Base-by-base conservation (phyloP, 2,888 invertebrate species). In the Thalpophila matura region DNA sequence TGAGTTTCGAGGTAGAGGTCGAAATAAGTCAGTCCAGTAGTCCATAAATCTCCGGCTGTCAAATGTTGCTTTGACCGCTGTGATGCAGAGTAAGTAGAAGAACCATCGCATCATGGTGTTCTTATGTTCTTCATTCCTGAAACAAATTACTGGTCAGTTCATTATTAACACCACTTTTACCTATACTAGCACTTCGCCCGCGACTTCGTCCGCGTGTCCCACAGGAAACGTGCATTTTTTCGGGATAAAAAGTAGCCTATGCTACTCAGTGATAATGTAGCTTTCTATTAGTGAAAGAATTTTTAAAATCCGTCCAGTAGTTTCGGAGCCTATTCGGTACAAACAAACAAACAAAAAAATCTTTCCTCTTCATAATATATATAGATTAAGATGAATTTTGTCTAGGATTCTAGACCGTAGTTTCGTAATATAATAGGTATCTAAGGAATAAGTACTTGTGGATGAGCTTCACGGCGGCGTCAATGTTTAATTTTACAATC, bases 11-110 rank as follows among this genome's bases (percentile, higher is more conserved):
- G 94, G 93, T 7, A 89, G 57, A 1, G 93, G 91, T 26, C 94
- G 90, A 66, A 94, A 93, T 69, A 92, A 61, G 65, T 94, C 89
- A 4, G 94, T 94, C 93, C 94, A 93, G 56, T 88, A 85, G 74
- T 95, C 94, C 49, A 93, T 85, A 57, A 93, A 76, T 35, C 73
- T 82, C 27, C 79, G 81, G 31, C 81, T 74, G 47, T 88, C 79
- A 54, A 85, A 76, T 35, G 20, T 20, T 10, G 80, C 78, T 53
- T 78, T 79, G 26, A 79, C 70, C 40, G 51, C 43, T n/a, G 76
- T 75, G 22, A 89, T 46, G 67, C 71, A 84, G 57, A 86, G 55
- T 51, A 86, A 75, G 57, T 70, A 79, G 43, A 88, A 65, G 77
- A 82, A 74, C 85, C 87, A 87, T 81, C 64, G 84, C 90, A 90